phyloP scores from a whole-genome alignment of 2,797 vertebrate species.

The Champsocephalus esox region DNA sequence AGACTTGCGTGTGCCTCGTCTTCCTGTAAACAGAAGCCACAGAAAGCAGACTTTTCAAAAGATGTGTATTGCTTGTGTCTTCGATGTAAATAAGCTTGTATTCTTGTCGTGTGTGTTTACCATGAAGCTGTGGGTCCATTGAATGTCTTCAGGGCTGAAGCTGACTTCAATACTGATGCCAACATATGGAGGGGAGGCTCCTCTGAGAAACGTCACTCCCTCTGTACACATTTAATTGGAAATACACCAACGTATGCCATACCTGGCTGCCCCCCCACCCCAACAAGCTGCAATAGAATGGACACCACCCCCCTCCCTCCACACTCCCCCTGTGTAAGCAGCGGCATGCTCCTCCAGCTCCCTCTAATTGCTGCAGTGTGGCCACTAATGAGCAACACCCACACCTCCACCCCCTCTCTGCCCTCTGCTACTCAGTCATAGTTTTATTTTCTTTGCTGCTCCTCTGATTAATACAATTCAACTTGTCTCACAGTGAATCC shows the following conservation, averaged over 20 bases:
- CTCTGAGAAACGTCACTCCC: constrained; percentile 41
- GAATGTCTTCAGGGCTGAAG: not conserved
- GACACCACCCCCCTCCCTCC: constrained; percentile 37
- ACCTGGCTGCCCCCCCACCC: constrained; percentile 68
- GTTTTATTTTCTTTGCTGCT: constrained; percentile 2
- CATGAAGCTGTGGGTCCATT: not conserved
- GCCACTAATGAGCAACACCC: constrained; percentile 89
- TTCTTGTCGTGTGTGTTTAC: not conserved
- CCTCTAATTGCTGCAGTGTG: constrained; percentile 93
- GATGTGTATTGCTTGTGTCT: not conserved
- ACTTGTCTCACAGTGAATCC: no score
- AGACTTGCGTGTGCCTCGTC: not conserved
- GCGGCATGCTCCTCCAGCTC: constrained; percentile 90
- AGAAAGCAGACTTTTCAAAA: not conserved
- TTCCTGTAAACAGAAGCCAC: not conserved
- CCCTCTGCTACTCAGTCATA: constrained; percentile 5
- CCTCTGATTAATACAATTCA: not conserved
- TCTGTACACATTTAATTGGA: constrained; percentile 75
- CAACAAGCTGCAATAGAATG: constrained; percentile 57
- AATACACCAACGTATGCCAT: constrained; percentile 87
- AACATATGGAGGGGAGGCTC: constrained; percentile 40
- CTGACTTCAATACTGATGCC: constrained; percentile 28
- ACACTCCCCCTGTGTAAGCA: constrained; percentile 82
- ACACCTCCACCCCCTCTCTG: constrained; percentile 20
- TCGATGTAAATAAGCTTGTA: not conserved